Evolutionary conservation across 2,888 invertebrate species (phyloP).

Genomic region (Cephus nigrinus): DNA sequence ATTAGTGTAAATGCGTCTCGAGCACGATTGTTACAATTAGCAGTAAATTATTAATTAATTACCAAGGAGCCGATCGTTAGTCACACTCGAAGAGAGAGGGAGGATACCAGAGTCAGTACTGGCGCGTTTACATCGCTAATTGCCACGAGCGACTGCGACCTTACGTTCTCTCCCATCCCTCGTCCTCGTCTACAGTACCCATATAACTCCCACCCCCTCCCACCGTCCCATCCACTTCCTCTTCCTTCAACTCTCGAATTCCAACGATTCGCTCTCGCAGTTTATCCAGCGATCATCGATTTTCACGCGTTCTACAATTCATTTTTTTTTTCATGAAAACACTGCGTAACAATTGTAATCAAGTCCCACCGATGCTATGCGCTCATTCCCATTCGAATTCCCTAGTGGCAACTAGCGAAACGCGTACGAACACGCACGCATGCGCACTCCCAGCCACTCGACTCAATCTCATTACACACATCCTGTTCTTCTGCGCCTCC

Average conservation of each 20-base stretch:
- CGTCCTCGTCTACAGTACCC: not conserved
- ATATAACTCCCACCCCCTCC: not conserved
- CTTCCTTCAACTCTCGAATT: not conserved
- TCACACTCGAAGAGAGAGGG: conserved; percentile 6
- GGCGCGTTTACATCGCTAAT: not conserved
- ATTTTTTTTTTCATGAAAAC: not conserved
- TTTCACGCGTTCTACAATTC: not conserved
- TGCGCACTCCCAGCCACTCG: not conserved
- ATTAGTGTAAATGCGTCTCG: conserved; percentile 20
- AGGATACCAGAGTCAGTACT: not conserved
- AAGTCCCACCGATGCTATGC: not conserved
- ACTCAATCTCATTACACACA: not conserved
- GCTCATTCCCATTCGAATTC: not conserved
- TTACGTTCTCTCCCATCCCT: not conserved
- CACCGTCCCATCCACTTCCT: not conserved
- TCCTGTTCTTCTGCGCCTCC: not conserved
- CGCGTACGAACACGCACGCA: not conserved
- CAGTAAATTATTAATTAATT: conserved; percentile 36
- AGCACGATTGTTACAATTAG: conserved; percentile 29
- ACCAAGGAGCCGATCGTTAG: conserved; percentile 4
- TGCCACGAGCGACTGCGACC: not conserved
- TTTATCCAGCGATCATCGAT: not conserved
- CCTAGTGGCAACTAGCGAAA: not conserved
- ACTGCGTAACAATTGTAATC: not conserved
- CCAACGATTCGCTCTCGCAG: not conserved